Conservation (phyloP, 2,888 invertebrate genomes). For the Nebria salina region DNA sequence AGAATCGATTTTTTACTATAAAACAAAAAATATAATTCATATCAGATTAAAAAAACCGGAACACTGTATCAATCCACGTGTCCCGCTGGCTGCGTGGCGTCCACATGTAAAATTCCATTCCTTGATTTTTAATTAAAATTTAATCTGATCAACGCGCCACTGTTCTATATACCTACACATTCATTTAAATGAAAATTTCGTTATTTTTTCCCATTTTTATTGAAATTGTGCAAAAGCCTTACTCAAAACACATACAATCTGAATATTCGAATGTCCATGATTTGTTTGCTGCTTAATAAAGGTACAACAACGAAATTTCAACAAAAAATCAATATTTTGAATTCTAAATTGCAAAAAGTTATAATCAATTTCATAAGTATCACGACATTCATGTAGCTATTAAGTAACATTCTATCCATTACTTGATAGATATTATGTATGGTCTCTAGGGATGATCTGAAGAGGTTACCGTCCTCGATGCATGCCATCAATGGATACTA, state of each 20-base stretch:
- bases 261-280: not conserved
- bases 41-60: not conserved
- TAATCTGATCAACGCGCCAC: slow-evolving; percentile 38
- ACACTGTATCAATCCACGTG: slow-evolving; percentile 4
- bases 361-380: too few relatives aligned
- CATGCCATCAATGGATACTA: too few relatives aligned
- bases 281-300: not conserved
- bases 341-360: too few relatives aligned
- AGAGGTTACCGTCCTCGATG: too few relatives aligned
- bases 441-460: too few relatives aligned
- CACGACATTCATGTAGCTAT: too few relatives aligned
- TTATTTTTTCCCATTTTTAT: not conserved
- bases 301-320: too few relatives aligned
- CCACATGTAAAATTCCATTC: slow-evolving; percentile 34
- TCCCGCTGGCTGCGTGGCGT: slow-evolving; percentile 15
- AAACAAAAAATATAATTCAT: not conserved
- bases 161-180: not conserved
- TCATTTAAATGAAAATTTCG: not conserved
- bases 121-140: slow-evolving; percentile 44
- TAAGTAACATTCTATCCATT: too few relatives aligned
- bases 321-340: too few relatives aligned
- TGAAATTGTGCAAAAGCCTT: not conserved
- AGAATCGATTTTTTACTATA: not conserved
- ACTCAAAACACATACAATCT: not conserved
- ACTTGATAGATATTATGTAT: too few relatives aligned